A percentile compares a stretch with the other conserved stretches of the same genome.
Conservation (phyloP, 2,113 vertebrate genomes). For the Neotoma lepida region DNA sequence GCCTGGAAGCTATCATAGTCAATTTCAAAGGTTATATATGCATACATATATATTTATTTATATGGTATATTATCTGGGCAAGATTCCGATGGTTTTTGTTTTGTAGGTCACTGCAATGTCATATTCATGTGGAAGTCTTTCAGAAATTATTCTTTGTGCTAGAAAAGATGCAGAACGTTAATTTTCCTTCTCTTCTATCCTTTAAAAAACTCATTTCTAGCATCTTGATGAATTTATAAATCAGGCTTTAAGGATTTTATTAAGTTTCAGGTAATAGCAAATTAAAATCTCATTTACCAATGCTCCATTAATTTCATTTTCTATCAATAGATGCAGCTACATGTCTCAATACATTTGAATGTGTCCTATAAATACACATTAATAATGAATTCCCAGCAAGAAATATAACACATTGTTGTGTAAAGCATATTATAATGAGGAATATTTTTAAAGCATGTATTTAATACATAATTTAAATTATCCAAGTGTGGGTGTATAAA, state of each 20-base stretch:
- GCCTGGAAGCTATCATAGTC: constrained; percentile 78
- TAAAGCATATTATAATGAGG: constrained; percentile 68
- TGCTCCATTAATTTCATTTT: constrained; percentile 70
- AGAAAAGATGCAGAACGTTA: constrained; percentile 16
- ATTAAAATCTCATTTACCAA: constrained; percentile 73
- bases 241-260: constrained; percentile 69
- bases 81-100: constrained; percentile 75
- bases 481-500: constrained; percentile 74
- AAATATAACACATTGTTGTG: constrained; percentile 72
- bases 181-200: constrained; percentile 50
- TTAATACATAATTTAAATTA: constrained; percentile 79
- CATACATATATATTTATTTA: not conserved
- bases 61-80: constrained; percentile 59
- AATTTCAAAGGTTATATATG: constrained; percentile 26
- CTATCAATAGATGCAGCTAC: constrained; percentile 72
- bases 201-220: constrained; percentile 61
- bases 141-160: constrained; percentile 76
- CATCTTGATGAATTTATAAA: constrained; percentile 71
- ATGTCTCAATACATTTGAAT: constrained; percentile 60
- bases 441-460: constrained; percentile 75
- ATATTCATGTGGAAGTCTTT: constrained; percentile 75
- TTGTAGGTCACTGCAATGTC: constrained; percentile 85
- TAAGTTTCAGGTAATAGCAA: constrained; percentile 71
- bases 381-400: constrained; percentile 70
- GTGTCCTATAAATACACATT: constrained; percentile 71